These are phyloP conservation scores for Penelope pileata DNA, from an alignment of 2,113 vertebrate species.

Conservation along the genomic window DNA sequence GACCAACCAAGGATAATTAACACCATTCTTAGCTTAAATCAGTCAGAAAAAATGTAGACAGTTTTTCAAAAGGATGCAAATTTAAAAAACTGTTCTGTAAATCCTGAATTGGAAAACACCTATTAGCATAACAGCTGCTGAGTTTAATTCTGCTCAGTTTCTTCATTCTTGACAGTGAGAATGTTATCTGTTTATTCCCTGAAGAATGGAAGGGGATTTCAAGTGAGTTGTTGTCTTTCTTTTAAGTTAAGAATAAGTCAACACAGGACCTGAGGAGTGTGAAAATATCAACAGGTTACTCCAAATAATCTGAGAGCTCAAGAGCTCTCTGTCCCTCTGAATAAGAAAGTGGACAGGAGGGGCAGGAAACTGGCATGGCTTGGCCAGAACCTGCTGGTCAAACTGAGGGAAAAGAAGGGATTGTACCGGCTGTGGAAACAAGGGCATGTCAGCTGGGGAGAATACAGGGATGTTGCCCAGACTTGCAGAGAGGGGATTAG, in stretches of 20 bases:
- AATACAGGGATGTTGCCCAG: too few relatives aligned
- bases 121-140: rapidly evolving
- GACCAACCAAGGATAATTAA: neutral
- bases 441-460: too few relatives aligned
- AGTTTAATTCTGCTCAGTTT: neutral
- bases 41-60: neutral
- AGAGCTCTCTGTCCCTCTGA: too few relatives aligned
- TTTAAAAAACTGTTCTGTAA: neutral
- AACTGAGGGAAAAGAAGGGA: too few relatives aligned
- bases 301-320: too few relatives aligned
- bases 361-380: too few relatives aligned
- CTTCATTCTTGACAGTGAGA: neutral
- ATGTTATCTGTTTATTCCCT: rapidly evolving
- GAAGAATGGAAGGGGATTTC: neutral
- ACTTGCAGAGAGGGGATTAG: too few relatives aligned
- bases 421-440: too few relatives aligned
- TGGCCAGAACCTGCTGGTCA: too few relatives aligned
- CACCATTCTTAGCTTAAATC: neutral
- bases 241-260: neutral
- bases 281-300: neutral
- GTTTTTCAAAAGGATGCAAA: neutral
- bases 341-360: too few relatives aligned
- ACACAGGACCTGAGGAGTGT: neutral
- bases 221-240: neutral
- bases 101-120: neutral